Conservation (phyloP, 2,797 vertebrate genomes). For the Pseudocheirus occidentalis region DNA sequence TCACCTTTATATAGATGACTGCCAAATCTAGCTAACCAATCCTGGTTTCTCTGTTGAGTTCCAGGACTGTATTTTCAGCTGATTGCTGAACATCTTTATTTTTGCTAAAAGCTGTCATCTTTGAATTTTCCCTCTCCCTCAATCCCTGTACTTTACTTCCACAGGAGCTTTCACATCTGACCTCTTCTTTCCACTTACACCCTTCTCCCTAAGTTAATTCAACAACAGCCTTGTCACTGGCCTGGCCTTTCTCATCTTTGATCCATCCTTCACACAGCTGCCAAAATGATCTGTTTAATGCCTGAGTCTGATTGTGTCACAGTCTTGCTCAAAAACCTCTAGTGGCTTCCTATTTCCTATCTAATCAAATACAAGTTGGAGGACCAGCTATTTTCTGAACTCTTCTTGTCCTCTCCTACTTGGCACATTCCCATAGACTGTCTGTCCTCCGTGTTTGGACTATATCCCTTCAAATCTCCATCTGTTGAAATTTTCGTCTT, state of each 20-base stretch:
- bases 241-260: not conserved
- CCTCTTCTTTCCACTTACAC: not conserved
- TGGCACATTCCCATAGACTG: not conserved
- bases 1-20: not conserved
- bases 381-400: not conserved
- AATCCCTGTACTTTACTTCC: not conserved
- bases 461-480: not conserved
- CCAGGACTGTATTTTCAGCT: not conserved
- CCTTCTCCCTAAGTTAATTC: not conserved
- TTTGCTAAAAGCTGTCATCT: not conserved
- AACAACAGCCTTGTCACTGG: not conserved
- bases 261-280: not conserved
- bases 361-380: not conserved
- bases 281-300: not conserved
- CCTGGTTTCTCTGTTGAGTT: not conserved
- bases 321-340: not conserved
- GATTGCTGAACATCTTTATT: not conserved
- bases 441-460: not conserved
- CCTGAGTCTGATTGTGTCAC: not conserved
- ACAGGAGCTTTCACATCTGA: not conserved
- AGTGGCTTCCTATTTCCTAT: not conserved
- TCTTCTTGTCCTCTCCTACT: not conserved
- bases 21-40: not conserved
- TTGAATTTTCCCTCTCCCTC: not conserved
- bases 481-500: not conserved